Percentiles rank a stretch among this genome's conserved stretches.
Conservation (phyloP, 2,797 vertebrate species). For the Gouania willdenowi region DNA sequence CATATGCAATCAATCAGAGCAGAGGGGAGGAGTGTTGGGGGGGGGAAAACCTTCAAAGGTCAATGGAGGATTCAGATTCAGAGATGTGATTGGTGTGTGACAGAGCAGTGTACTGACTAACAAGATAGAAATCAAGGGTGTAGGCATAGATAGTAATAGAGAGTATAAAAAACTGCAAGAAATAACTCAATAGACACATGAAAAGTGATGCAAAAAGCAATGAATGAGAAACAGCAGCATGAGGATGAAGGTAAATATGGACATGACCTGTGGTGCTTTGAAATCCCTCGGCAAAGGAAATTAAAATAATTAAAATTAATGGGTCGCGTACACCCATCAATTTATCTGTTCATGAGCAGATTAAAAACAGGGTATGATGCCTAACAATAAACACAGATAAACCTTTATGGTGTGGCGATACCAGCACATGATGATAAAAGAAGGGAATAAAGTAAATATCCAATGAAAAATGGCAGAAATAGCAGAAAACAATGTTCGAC, state of each 20-base stretch:
- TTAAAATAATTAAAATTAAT: slow-evolving; percentile 66
- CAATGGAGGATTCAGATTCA: no score
- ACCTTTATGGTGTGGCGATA: slow-evolving; percentile 31
- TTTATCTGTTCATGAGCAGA: slow-evolving; percentile 70
- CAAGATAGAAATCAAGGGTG: slow-evolving; percentile 2
- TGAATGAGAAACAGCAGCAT: slow-evolving; percentile 30
- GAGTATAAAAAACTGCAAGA: not conserved
- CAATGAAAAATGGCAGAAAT: no score
- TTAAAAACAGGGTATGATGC: slow-evolving; percentile 44
- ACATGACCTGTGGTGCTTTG: slow-evolving; percentile 53
- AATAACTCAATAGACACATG: slow-evolving; percentile 11
- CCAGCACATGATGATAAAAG: no score
- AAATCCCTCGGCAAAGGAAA: slow-evolving; percentile 48
- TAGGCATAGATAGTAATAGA: slow-evolving; percentile 5
- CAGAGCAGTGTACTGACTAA: not conserved
- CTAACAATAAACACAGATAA: slow-evolving; percentile 61
- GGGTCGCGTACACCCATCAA: slow-evolving; percentile 64
- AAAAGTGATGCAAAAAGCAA: slow-evolving; percentile 14
- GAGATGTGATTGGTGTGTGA: no score
- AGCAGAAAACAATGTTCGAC: no score
- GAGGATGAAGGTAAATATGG: slow-evolving; percentile 37
- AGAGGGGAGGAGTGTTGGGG: slow-evolving; percentile 2
- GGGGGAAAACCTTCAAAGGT: not conserved
- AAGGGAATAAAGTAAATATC: no score
- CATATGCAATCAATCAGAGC: slow-evolving; percentile 15